Conservation (phyloP, 2,797 vertebrate genomes). For the Enteromius radiatus region DNA sequence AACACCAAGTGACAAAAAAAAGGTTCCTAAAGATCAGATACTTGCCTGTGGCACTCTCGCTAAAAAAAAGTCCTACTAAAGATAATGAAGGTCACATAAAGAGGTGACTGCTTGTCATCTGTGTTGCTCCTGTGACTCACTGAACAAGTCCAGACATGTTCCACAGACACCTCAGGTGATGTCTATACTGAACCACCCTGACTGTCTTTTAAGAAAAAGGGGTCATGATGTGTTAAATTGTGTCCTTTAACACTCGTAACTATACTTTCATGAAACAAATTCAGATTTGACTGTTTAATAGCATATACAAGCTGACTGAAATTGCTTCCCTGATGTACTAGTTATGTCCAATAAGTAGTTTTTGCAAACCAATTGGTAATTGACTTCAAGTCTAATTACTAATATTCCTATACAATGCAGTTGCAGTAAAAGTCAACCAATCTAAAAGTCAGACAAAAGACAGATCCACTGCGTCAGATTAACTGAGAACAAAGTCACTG, state of each 20-base stretch:
- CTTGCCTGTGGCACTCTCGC: background rate
- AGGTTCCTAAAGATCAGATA: background rate
- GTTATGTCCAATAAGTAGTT: background rate
- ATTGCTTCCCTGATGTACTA: background rate
- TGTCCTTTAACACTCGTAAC: background rate
- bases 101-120: conserved; percentile 35
- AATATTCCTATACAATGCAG: background rate
- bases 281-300: background rate
- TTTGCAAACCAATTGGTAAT: background rate
- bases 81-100: conserved; percentile 43
- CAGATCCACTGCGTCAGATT: background rate
- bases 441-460: background rate
- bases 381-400: background rate
- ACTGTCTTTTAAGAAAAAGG: background rate
- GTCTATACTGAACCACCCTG: background rate
- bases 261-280: background rate
- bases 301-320: background rate
- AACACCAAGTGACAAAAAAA: background rate
- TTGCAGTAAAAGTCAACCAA: conserved; percentile 1
- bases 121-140: conserved; percentile 30
- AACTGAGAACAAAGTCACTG: conserved; percentile 6
- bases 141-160: conserved; percentile 40
- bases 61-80: conserved; percentile 37
- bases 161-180: conserved; percentile 21
- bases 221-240: background rate